Evolutionary conservation across 1,140 invertebrate species (phyloP), one percentile per base, ranked within the genome.

Genomic region (Trialeurodes vaporariorum): DNA sequence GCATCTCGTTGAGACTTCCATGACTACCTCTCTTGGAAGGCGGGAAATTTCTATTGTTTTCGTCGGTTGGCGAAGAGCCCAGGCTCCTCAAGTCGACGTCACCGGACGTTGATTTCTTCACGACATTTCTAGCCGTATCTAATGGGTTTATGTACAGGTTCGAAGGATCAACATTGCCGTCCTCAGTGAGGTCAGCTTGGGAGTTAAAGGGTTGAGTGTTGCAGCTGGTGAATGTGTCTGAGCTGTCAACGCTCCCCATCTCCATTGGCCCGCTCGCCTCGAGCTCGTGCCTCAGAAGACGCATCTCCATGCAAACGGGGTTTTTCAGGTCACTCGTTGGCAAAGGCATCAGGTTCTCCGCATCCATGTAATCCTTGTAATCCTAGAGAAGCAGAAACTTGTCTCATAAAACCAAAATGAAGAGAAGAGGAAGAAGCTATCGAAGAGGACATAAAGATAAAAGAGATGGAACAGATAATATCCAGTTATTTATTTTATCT

Each of bases 191-290:
- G 40, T 70, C 69, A 61, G 75, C 81, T 75, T 85, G 82, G 1
- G 91, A 94, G 78, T 89, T 86, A 80, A 91, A 94, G 73, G 92
- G 93, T 81, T 96, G 93, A 70, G 94, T 96, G 81, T 93, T 89
- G 82, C 94, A 98, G 79, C 92, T 95, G 76, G 92, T 92, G 80
- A 93, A 98, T 66, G 94, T 97, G 80, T 96, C 94, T 27, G 89
- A 91, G 73, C 89, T 92, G 74, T 91, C 89, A 59, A 91, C 83
- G 75, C 87, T 90, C 64, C 86, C 87, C 68, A 88, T 78, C 65
- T 91, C 88, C 62, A 73, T 63, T 5, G 59, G 63, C 2, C 67
- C 79, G 77, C 68, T 81, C n/a, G 78, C 78, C 59, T 77, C 79
- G 70, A 79, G 77, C 74, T 72, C 63, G 80, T 79, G 67, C 70